Percentiles rank a stretch among this genome's conserved stretches.
Conservation (phyloP, 1,140 invertebrate species). For the Bombus difficillimus region DNA sequence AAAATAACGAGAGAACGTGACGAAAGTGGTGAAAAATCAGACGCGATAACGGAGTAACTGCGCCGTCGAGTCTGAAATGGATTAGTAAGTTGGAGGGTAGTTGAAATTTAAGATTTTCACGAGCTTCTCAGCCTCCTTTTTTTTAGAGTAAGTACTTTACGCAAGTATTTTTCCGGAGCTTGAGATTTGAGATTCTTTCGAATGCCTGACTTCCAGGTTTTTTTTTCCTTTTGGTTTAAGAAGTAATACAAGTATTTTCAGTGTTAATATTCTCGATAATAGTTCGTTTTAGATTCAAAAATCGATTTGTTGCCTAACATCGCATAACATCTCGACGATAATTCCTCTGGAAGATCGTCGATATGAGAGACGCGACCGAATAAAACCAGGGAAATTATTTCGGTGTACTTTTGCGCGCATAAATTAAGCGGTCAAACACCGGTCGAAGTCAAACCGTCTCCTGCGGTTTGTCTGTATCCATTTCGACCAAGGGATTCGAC, state of each 20-base stretch:
- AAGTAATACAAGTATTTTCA: no score
- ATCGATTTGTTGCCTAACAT: no score
- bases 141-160: neutral
- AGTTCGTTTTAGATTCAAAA: no score
- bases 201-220: no score
- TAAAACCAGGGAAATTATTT: conserved; percentile 28
- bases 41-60: neutral
- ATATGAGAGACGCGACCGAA: neutral
- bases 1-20: neutral
- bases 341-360: neutral
- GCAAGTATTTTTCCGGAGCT: no score
- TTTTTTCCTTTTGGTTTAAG: no score
- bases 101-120: neutral
- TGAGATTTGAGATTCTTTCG: no score
- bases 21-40: neutral
- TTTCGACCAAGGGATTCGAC: conserved; percentile 49
- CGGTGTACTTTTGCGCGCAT: conserved; percentile 19
- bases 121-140: neutral
- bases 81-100: neutral
- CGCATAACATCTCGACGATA: neutral
- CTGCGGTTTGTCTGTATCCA: conserved; percentile 45
- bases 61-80: neutral
- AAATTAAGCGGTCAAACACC: conserved; percentile 58
- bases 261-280: no score
- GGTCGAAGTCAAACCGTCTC: conserved; percentile 28